These are phyloP conservation scores for Lagocephalus sceleratus DNA, from an alignment of 2,797 vertebrate species.

Conservation along the genomic window DNA sequence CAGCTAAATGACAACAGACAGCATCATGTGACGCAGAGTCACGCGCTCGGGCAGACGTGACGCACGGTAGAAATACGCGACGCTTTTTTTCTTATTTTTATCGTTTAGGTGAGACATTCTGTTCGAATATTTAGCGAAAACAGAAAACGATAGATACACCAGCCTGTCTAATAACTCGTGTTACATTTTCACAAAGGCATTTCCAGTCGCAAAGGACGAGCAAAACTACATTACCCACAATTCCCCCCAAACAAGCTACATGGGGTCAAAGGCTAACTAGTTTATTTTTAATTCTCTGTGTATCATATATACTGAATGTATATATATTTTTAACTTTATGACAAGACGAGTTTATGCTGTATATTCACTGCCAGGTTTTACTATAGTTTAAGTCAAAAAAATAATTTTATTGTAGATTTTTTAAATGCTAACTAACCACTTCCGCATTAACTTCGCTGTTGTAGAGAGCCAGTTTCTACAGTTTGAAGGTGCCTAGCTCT, in stretches of 20 bases:
- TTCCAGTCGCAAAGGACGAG: not conserved
- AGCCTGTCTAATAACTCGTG: too few species aligned
- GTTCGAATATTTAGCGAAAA: not conserved
- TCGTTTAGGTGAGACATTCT: not conserved
- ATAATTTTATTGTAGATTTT: not conserved
- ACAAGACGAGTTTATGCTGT: not conserved
- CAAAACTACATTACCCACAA: slow-evolving; percentile 65
- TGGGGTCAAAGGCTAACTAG: slow-evolving; percentile 23
- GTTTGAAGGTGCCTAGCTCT: not conserved
- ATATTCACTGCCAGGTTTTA: not conserved
- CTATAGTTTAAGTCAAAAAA: not conserved
- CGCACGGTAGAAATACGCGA: not conserved
- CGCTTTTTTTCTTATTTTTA: not conserved
- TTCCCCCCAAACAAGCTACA: not conserved
- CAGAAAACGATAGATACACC: not conserved
- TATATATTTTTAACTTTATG: not conserved
- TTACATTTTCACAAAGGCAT: not conserved
- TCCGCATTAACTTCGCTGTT: slow-evolving; percentile 17
- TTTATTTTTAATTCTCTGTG: not conserved
- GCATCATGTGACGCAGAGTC: slow-evolving; percentile 63
- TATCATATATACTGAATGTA: not conserved
- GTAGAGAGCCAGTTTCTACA: not conserved
- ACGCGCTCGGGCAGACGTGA: slow-evolving; percentile 53
- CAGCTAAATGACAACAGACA: slow-evolving; percentile 31
- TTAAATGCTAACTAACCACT: slow-evolving; percentile 3